phyloP scores from a whole-genome alignment of 2,888 invertebrate genomes.

The Anoplius nigerrimus region DNA sequence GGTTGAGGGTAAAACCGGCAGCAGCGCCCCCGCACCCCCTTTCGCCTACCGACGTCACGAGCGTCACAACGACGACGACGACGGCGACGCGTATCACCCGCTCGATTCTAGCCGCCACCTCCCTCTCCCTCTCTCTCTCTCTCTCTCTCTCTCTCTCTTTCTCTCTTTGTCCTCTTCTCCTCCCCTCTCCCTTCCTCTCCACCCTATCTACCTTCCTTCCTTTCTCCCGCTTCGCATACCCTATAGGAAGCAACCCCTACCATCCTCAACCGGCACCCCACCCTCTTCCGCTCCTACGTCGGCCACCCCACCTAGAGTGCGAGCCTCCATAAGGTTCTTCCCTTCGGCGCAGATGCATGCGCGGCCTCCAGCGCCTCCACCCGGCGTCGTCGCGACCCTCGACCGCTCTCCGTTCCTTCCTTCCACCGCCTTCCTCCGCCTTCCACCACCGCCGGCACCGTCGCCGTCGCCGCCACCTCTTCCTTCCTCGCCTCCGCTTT shows the following conservation, averaged over 20 bases:
- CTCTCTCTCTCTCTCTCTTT: constrained; percentile 13
- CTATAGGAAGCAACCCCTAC: not conserved
- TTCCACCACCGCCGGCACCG: no score
- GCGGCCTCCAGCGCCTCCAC: constrained; percentile 18
- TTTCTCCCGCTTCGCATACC: not conserved
- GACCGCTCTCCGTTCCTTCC: constrained; percentile 8
- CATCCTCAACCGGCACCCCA: constrained; percentile 22
- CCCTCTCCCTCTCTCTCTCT: constrained; percentile 15
- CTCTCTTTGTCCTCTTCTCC: constrained; percentile 12
- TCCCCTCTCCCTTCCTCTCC: no score
- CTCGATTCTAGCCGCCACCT: constrained; percentile 40
- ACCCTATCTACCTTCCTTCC: no score
- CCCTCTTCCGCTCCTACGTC: constrained; percentile 8
- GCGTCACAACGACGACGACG: constrained; percentile 42
- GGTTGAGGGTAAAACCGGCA: constrained; percentile 17
- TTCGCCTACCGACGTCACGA: constrained; percentile 38
- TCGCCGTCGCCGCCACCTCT: no score
- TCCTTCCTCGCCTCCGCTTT: not conserved
- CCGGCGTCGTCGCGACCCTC: constrained; percentile 9
- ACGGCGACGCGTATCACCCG: constrained; percentile 37
- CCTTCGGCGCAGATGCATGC: constrained; percentile 32
- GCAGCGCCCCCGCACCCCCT: constrained; percentile 38
- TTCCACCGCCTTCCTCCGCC: constrained; percentile 28
- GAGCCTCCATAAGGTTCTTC: constrained; percentile 3
- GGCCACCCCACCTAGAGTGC: constrained; percentile 13